Evolutionary conservation across 2,113 vertebrate species (phyloP), one percentile per base, ranked within the genome.

Genomic region (Phyllopteryx taeniolatus): DNA sequence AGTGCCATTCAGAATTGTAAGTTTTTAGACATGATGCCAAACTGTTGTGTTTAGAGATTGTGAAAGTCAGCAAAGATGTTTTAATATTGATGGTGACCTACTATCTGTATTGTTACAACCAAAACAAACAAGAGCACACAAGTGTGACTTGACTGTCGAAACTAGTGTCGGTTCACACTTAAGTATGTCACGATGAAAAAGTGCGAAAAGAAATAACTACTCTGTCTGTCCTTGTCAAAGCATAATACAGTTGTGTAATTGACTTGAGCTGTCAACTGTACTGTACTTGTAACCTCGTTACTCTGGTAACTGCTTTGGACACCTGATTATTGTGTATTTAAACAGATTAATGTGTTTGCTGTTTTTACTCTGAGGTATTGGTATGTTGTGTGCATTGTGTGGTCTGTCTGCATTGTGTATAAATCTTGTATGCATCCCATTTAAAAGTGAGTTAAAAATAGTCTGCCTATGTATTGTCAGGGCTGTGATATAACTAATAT

Each of bases 11-110:
- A 88, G 76, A 61, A 65, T 70, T 65, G 78, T 75, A 78, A 72
- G 61, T 82, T 82, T 87, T 86, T 39, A 44, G 53, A 77, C 79
- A 76, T 70, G 43, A 89, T 90, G 85, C 89, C 91, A 91, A 91
- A 90, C 82, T 47, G 72, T 79, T 81, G 54, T 76, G 75, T 74
- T 57, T 53, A 54, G 33, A 4, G 10, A 57, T 44, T 56, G 33
- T 53, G 47, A 6, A 73, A 66, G 70, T 63, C 33, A 56, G 19
- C 10, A 60, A 74, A 69, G 14, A 74, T n/a, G 59, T 65, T 72
- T 79, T 67, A 75, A 61, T 63, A 17, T 62, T n/a, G 20, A 19
- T 57, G 27, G 27, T 64, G 42, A 42, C 42, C 66, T 42, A 62
- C 46, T 12, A 51, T 51, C 22, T 67, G 46, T 67, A 79, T 78